Base-by-base conservation (phyloP, 2,113 vertebrate genomes). In the Psilopogon haemacephalus region DNA sequence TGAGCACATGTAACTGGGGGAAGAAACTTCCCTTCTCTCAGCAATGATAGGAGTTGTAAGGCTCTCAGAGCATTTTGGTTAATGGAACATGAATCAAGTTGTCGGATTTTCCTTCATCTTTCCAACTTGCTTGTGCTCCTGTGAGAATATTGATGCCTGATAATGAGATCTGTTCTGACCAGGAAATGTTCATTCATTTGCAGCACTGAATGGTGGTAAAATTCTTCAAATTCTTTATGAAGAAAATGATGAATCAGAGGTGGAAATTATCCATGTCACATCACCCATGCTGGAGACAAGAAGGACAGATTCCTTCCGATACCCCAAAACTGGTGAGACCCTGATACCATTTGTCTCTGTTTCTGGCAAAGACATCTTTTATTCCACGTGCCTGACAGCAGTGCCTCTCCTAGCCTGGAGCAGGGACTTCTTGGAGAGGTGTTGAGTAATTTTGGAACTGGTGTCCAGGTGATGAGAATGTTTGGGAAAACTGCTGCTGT, bases 241-340 rank as follows among this genome's bases (percentile, higher is more conserved):
- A 96, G 98, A 98, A 95, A 98, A 98, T 3, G 98, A 98, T 87
- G 98, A 98, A 72, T 98, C 98, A 11, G 97, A 98, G 58, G 98
- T 98, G 80, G 98, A 98, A 92, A 97, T 98, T 80, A 98, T 98
- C 94, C 98, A 98, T 50, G 98, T 98, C 81, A 98, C 98, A 7
- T 98, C 98, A 0, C 98, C 98, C 63, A 97, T 98, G 98, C 81
- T 98, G 96, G 98, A 98, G 94, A 98, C 98, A 14, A 97, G 98
- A 71, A 97, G 97, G 93, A 98, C 98, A 58, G 98, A 98, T 97
- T 98, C 98, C 27, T 98, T 98, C 78, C 97, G 98, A 40, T 98
- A 98, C 73, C 98, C 98, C 78, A 98, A 98, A 97, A 98, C 98
- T 75, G 98, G 98, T 98, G 95, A 95, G 95, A 35, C 76, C n/a